A percentile compares a stretch with the other conserved stretches of the same genome.
Conservation (phyloP, 2,797 vertebrate genomes). For the Paramormyrops hopkinsi region DNA sequence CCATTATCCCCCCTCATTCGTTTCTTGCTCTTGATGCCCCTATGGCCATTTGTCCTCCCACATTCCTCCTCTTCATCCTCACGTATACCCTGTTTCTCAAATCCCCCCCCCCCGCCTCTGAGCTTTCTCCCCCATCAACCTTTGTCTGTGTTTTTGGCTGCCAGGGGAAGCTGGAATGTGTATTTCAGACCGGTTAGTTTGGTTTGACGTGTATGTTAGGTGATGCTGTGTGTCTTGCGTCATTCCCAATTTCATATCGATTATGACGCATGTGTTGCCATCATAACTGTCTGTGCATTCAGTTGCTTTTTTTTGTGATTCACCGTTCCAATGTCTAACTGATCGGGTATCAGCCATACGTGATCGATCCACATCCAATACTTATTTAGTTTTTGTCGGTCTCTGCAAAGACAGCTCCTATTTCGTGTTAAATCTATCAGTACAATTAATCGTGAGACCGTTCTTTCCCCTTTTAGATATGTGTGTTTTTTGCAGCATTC, state of each 20-base stretch:
- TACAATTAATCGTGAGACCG: neutral
- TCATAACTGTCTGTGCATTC: neutral
- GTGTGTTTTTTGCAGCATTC: neutral
- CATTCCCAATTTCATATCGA: neutral
- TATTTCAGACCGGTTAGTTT: neutral
- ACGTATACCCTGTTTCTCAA: neutral
- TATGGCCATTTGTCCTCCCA: neutral
- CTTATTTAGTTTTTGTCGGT: neutral
- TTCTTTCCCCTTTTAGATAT: neutral
- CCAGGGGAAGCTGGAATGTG: neutral
- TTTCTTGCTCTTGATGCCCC: neutral
- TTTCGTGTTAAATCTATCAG: neutral
- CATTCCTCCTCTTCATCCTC: neutral
- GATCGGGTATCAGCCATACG: neutral
- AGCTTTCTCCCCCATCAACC: neutral
- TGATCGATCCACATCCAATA: neutral
- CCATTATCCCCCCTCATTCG: neutral
- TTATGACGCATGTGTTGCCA: neutral
- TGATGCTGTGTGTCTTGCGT: neutral
- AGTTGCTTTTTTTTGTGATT: neutral
- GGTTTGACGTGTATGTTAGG: neutral
- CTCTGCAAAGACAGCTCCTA: neutral
- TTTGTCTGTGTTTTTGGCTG: neutral
- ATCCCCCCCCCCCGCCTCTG: neutral
- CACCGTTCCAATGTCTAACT: neutral